Evolutionary conservation across 1,140 invertebrate species (phyloP).

Genomic region (Eurosta solidaginis): DNA sequence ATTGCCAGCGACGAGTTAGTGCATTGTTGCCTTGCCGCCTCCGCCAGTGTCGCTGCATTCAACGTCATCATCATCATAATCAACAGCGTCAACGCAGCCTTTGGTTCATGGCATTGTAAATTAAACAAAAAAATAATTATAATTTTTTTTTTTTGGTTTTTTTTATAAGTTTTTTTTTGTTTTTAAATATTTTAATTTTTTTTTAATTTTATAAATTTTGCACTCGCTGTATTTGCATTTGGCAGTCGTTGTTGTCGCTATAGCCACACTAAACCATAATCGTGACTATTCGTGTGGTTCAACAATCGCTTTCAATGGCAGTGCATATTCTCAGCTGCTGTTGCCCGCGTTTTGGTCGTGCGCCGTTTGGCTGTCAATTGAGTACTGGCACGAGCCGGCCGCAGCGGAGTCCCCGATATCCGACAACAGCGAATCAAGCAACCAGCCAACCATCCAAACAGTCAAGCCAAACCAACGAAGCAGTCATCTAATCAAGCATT

Average conservation of each 20-base stretch:
- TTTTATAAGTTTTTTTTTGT: background rate
- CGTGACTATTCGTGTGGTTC: background rate
- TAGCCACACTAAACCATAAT: too few species aligned
- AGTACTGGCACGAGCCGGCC: constrained; percentile 36
- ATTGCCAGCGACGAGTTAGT: background rate
- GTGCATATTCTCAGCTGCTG: background rate
- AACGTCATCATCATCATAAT: background rate
- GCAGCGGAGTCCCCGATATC: constrained; percentile 4
- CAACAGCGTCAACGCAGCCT: background rate
- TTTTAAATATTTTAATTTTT: background rate
- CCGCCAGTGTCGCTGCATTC: background rate
- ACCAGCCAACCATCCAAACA: background rate
- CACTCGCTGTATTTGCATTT: background rate
- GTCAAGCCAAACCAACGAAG: background rate
- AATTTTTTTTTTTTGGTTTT: too few species aligned
- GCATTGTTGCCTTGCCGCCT: background rate
- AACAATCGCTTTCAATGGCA: background rate
- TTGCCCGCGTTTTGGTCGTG: constrained; percentile 28
- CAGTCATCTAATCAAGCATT: constrained; percentile 9
- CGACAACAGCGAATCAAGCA: too few species aligned
- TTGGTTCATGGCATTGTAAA: background rate
- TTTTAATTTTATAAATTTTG: background rate
- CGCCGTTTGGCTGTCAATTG: constrained; percentile 34
- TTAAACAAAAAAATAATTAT: background rate
- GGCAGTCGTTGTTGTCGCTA: background rate